These are phyloP conservation scores for Alloplasta piceator DNA, from an alignment of 2,888 invertebrate genomes.

Conservation along the genomic window DNA sequence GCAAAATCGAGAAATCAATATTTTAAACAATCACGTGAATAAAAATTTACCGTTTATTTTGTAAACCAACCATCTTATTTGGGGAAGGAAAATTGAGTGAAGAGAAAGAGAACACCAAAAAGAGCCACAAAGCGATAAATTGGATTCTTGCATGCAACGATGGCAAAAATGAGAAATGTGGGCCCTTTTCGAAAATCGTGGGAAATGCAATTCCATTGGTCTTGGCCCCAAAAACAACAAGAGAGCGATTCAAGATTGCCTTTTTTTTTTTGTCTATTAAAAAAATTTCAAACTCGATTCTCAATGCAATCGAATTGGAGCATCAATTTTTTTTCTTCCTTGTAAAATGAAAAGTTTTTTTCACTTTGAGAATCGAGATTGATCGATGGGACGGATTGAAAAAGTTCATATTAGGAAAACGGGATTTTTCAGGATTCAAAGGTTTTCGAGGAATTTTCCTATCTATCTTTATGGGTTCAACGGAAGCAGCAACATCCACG, in stretches of 20 bases:
- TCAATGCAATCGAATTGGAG: neutral
- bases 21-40: too few relatives aligned
- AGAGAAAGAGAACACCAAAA: constrained; percentile 39
- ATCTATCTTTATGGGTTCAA: constrained; percentile 17
- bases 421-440: neutral
- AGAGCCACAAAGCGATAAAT: constrained; percentile 60
- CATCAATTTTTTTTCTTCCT: neutral
- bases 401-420: constrained; percentile 29
- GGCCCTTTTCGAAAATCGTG: constrained; percentile 16
- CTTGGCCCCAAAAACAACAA: neutral
- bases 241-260: constrained; percentile 10
- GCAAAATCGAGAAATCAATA: neutral
- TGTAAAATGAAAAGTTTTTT: neutral
- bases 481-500: constrained; percentile 65
- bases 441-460: neutral
- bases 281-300: too few relatives aligned
- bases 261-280: neutral
- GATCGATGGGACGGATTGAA: too few relatives aligned
- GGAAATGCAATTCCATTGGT: constrained; percentile 23
- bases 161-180: constrained; percentile 31
- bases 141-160: constrained; percentile 52
- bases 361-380: constrained; percentile 30
- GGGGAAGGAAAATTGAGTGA: neutral
- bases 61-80: too few relatives aligned
- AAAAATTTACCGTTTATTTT: neutral